Percentiles rank a stretch among this genome's conserved stretches.
These are phyloP conservation scores for Cephus spinipes DNA, from an alignment of 2,888 invertebrate genomes.

Conservation along the genomic window DNA sequence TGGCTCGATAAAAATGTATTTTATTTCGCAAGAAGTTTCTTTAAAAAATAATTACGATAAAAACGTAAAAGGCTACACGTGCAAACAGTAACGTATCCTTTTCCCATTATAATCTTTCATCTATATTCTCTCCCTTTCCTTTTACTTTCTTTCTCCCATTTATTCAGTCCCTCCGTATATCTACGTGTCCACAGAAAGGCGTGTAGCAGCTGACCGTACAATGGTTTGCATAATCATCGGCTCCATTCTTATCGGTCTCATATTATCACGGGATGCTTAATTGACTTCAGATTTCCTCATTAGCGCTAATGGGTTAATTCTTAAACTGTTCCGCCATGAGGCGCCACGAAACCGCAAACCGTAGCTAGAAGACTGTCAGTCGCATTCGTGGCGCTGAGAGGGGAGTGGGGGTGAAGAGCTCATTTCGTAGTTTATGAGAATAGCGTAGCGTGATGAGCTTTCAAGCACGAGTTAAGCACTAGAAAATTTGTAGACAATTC, in stretches of 20 bases:
- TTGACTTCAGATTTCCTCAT: constrained; percentile 61
- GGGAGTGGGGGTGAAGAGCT: background rate
- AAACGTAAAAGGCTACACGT: background rate
- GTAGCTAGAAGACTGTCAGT: background rate
- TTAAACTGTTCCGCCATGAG: constrained; percentile 26
- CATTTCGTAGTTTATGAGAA: background rate
- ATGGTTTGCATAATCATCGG: constrained; percentile 61
- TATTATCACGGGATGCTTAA: constrained; percentile 58
- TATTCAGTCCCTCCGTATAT: background rate
- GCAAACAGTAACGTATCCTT: background rate
- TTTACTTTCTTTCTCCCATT: constrained; percentile 1
- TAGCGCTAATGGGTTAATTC: constrained; percentile 60
- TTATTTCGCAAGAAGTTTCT: background rate
- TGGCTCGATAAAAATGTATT: background rate
- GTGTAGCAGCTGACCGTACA: constrained; percentile 53
- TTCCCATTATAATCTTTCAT: background rate
- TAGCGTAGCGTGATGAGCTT: background rate
- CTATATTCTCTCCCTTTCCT: background rate
- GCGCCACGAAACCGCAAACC: constrained; percentile 9
- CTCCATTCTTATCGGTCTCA: constrained; percentile 50
- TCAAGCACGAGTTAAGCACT: background rate
- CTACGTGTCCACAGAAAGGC: constrained; percentile 23
- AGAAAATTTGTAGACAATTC: background rate
- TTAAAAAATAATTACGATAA: background rate
- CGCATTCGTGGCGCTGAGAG: background rate